phyloP scores from a whole-genome alignment of 2,113 vertebrate species.

The Hippocampus guttulatus region DNA sequence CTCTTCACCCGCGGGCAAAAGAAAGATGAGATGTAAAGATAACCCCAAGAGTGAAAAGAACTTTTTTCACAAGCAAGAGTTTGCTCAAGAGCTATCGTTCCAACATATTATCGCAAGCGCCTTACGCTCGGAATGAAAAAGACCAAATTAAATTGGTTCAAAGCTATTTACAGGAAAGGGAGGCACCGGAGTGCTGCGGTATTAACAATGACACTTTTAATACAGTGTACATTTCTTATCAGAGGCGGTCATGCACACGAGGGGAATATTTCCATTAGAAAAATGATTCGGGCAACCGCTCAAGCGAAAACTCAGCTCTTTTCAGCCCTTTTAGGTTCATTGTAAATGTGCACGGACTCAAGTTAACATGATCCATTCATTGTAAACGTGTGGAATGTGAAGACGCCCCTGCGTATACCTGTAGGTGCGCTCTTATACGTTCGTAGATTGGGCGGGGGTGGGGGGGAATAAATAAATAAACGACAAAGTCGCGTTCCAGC shows the following conservation, averaged over 20 bases:
- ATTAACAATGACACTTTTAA: background rate
- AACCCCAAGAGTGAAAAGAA: background rate
- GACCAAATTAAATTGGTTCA: background rate
- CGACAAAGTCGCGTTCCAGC: background rate
- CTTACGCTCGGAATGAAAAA: background rate
- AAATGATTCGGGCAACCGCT: background rate
- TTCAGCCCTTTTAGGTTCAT: background rate
- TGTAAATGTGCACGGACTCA: background rate
- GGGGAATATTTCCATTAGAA: conserved; percentile 4
- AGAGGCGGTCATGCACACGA: background rate
- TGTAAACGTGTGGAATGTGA: background rate
- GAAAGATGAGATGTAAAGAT: background rate
- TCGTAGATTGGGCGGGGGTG: no score
- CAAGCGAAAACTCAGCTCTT: background rate
- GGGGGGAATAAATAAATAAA: background rate
- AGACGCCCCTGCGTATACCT: background rate
- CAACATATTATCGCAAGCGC: background rate
- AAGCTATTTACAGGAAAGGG: background rate
- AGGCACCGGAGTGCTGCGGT: background rate
- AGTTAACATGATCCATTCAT: background rate
- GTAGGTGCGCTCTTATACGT: background rate
- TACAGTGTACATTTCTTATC: conserved; percentile 2
- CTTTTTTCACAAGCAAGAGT: background rate
- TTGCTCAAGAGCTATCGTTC: background rate
- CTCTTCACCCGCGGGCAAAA: background rate